phyloP scores from a whole-genome alignment of 2,113 vertebrate species.

The Hypanus sabinus region DNA sequence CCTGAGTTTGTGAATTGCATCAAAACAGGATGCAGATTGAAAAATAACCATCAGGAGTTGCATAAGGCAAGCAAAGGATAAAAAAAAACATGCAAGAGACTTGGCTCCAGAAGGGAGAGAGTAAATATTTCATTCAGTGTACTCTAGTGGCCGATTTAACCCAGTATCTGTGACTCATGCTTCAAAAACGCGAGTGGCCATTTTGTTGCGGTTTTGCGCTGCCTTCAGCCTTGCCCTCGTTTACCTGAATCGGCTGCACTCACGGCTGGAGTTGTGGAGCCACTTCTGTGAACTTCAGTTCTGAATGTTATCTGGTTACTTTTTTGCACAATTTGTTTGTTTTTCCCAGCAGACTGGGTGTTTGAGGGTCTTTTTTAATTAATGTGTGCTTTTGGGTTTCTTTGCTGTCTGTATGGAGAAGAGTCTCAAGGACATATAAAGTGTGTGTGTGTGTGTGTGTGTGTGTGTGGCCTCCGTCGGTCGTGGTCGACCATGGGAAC shows the following conservation, averaged over 20 bases:
- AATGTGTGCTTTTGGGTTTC: too few relatives aligned
- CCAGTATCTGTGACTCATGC: neutral
- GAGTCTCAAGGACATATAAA: too few relatives aligned
- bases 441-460: too few relatives aligned
- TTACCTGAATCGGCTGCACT: neutral
- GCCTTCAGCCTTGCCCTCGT: neutral
- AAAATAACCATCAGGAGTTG: conserved; percentile 21
- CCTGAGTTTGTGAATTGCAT: neutral
- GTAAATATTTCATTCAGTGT: neutral
- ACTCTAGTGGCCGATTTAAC: neutral
- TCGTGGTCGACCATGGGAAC: too few relatives aligned
- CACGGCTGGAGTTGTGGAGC: too few relatives aligned
- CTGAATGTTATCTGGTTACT: too few relatives aligned
- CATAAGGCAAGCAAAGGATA: neutral
- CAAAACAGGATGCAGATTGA: conserved; percentile 25
- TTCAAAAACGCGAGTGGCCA: neutral
- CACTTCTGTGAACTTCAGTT: too few relatives aligned
- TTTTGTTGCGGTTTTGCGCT: neutral
- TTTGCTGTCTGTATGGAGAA: too few relatives aligned
- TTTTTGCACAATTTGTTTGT: too few relatives aligned
- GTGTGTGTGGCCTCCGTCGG: too few relatives aligned
- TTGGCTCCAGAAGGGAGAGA: neutral
- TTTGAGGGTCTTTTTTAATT: too few relatives aligned
- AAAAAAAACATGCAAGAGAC: neutral
- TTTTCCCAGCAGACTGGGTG: too few relatives aligned